phyloP scores from a whole-genome alignment of 1,140 invertebrate genomes.

The Drosophila sucinea region DNA sequence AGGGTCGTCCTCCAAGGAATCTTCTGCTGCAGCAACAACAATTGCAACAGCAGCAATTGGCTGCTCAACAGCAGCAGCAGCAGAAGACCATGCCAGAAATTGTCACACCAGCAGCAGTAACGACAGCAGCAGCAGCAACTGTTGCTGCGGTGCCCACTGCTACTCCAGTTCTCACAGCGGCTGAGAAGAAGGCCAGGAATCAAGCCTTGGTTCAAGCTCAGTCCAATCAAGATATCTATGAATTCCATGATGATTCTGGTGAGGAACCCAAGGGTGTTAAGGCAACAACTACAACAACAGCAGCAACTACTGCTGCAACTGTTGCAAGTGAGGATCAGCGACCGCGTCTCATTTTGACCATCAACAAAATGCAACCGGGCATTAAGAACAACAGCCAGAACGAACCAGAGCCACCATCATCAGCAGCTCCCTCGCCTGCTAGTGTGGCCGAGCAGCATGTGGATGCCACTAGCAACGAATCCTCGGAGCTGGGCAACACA shows the following conservation, averaged over 20 bases:
- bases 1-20: conserved; percentile 75
- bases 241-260: conserved; percentile 92
- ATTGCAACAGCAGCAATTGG: conserved; percentile 62
- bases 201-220: conserved; percentile 51
- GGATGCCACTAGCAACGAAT: conserved; percentile 84
- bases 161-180: conserved; percentile 54
- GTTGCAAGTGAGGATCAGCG: conserved; percentile 84
- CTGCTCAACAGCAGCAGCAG: conserved; percentile 50
- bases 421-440: conserved; percentile 16
- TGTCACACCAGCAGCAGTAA: conserved; percentile 11
- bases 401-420: conserved; percentile 50
- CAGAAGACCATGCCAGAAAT: conserved; percentile 24
- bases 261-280: conserved; percentile 85
- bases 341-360: conserved; percentile 90
- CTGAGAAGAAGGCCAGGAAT: conserved; percentile 73
- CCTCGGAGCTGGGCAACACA: conserved; percentile 88
- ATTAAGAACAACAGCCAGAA: conserved; percentile 40
- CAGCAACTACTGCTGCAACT: conserved; percentile 11
- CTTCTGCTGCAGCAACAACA: conserved; percentile 65
- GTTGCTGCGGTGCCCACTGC: conserved; percentile 68
- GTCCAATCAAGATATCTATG: conserved; percentile 88
- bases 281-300: neutral
- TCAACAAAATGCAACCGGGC: conserved; percentile 84
- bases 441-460: conserved; percentile 29
- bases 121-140: conserved; percentile 25